Base-by-base conservation (phyloP, 2,888 invertebrate species). In the Drosophila cyrtoloma region DNA sequence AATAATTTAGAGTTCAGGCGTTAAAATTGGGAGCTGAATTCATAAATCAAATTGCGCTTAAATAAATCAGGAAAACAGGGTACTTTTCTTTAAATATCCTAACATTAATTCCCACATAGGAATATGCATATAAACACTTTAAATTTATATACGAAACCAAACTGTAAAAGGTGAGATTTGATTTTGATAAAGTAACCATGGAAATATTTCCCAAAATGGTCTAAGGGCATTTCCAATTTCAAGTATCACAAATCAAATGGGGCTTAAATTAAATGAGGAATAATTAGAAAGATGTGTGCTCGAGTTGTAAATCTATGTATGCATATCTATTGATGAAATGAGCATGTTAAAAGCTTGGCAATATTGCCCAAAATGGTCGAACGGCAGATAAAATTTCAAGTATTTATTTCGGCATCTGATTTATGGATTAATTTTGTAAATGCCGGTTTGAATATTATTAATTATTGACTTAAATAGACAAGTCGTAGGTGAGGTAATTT, bases 1-100 rank as follows among this genome's bases (percentile, higher is more conserved):
- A 10, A 53, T 53, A n/a, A 14, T 52, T 52, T 19, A 19, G 19
- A 44, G 32, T 26, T 16, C 32, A 32, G 6, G 6, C 6, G 0
- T 44, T 19, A 16, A n/a, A 56, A 32, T 53, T 44, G 35, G 16
- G 6, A 30, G 26, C 30, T 44, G 19, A 35, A 33, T 28, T 12
- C 19, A 47, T 33, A 44, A 37, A 44, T 67, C 68, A n/a, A 67
- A 44, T 42, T 7, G 22, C 0, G 22, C 16, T 66, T 30, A 52
- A 35, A n/a, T 47, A 28, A 19, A 28, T 33, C 10, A 16, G 26
- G 19, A 32, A 5, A 22, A 2, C 5, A 26, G 5, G 4, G 16
- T 9, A 16, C 22, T 7, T 47, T 22, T 22, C 16, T 22, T 26
- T 47, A 1, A 22, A 22, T 14, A 7, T 47, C 22, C 22, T 14